Evolutionary conservation across 2,888 invertebrate genomes (phyloP), one percentile per base, ranked within the genome.

Genomic region (Prenolepis imparis): DNA sequence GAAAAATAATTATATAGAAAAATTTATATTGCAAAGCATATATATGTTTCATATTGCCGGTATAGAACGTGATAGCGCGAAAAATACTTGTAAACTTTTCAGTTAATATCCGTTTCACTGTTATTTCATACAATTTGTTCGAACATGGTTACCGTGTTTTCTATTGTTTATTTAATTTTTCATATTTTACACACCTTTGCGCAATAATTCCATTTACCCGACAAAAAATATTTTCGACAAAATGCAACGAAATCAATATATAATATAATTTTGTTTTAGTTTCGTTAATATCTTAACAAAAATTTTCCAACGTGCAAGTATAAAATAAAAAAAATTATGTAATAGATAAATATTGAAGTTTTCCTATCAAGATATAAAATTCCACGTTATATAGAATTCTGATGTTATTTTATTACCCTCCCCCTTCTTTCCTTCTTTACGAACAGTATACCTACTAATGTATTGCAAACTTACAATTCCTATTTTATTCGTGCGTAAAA

Each of bases 101-200:
- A 12, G 15, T 59, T 78, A 68, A 78, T 77, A 28, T 41, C n/a
- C 18, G 18, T 70, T 41, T 36, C 11, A 15, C 2, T 24, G 1
- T 67, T 77, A 63, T 74, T 74, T 74, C 3, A 12, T 39, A 28
- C 39, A 67, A 36, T 28, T 66, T 24, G 24, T 24, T 32, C 15
- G n/a, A 12, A 66, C 12, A 59, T 59, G 36, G 67, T 77, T 12
- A 5, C 15, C n/a, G 12, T 24, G 5, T 44, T 24, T 61, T 39
- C 9, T 15, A n/a, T 67, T 70, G 32, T 78, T 78, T 70, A 78
- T 78, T 70, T 78, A 44, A 78, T 44, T 68, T 6, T 6, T 44
- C 32, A 11, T 21, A 21, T 70, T 78, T 78, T 44, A 18, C 21
- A 44, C 12, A 6, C 18, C 5, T 57, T 78, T 44, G 5, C 24